These are phyloP conservation scores for Lacanobia oleracea DNA, from an alignment of 2,888 invertebrate species.

Conservation along the genomic window DNA sequence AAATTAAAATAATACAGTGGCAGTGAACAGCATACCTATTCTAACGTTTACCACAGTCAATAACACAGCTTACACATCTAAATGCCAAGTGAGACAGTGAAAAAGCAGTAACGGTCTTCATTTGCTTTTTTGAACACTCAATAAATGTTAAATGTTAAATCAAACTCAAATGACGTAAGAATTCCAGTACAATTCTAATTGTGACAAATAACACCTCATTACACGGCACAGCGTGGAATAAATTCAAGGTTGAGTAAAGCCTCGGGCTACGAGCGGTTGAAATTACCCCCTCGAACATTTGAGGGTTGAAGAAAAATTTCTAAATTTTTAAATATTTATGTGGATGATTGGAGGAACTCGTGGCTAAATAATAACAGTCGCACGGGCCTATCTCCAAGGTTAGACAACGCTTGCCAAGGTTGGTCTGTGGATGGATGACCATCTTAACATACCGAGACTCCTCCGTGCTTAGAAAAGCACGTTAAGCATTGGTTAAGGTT, in stretches of 20 bases:
- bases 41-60: not conserved
- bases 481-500: no score
- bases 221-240: constrained; percentile 5
- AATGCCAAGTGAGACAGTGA: not conserved
- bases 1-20: not conserved
- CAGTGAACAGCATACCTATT: not conserved
- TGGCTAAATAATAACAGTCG: no score
- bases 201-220: constrained; percentile 14
- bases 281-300: constrained; percentile 19
- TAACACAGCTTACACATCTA: not conserved
- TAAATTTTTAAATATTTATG: not conserved
- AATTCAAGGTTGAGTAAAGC: constrained; percentile 36
- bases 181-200: constrained; percentile 13
- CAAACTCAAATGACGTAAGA: not conserved
- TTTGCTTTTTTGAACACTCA: not conserved
- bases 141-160: not conserved
- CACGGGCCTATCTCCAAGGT: no score
- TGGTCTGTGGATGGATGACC: no score
- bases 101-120: not conserved
- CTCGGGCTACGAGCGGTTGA: constrained; percentile 19
- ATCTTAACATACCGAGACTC: no score
- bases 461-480: no score
- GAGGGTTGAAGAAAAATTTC: constrained; percentile 21
- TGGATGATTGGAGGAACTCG: not conserved
- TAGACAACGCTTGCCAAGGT: no score